Evolutionary conservation across 30 jellyfish, hydroid and myxozoan species (phyloP).

Genomic region (Hydractinia echinata): DNA sequence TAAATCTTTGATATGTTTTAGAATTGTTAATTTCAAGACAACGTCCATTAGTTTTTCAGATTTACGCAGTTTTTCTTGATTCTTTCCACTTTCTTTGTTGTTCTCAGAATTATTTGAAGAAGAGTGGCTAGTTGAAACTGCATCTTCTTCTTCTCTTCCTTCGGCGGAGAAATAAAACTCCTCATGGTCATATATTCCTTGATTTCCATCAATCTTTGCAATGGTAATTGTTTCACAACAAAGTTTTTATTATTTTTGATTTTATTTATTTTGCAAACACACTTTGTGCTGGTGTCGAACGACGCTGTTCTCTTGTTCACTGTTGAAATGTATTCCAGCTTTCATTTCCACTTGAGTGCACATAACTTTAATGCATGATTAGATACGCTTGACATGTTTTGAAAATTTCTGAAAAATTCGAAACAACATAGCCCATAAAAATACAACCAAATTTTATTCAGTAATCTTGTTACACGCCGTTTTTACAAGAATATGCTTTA

Average conservation of each 20-base stretch:
- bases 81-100: neutral
- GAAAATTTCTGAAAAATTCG: no score
- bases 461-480: no score
- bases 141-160: neutral
- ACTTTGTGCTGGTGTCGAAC: constrained; percentile 8
- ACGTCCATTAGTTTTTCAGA: constrained; percentile 13
- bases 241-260: no score
- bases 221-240: neutral
- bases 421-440: no score
- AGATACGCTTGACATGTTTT: no score
- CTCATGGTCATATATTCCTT: neutral
- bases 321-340: neutral
- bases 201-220: neutral
- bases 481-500: no score
- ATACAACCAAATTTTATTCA: no score
- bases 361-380: no score
- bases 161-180: constrained; percentile 11
- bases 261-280: no score
- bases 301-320: neutral
- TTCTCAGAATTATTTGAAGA: neutral
- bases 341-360: no score
- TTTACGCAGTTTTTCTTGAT: constrained; percentile 10
- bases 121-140: neutral
- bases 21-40: neutral
- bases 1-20: constrained; percentile 2